Conservation (phyloP, 2,113 vertebrate genomes). For the Crotalus horridus region DNA sequence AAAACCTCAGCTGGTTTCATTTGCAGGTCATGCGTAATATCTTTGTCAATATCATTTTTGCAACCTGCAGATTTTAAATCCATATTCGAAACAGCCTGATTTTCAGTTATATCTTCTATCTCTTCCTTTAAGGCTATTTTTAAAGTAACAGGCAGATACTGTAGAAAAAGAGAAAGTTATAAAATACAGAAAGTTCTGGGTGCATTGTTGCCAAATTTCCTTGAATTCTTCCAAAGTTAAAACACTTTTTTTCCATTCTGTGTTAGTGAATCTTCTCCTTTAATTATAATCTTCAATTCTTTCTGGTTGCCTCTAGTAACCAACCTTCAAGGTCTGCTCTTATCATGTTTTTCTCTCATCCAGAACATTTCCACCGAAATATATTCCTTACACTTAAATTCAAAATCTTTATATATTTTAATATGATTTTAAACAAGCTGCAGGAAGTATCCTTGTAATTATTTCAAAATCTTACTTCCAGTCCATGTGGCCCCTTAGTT, state of each 20-base stretch:
- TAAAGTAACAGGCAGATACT: background rate
- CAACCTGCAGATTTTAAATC: background rate
- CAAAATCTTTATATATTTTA: background rate
- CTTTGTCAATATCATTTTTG: background rate
- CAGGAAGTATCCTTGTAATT: background rate
- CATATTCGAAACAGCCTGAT: background rate
- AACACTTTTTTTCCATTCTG: background rate
- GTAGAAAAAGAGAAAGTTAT: background rate
- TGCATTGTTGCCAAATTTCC: background rate
- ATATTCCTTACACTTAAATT: background rate
- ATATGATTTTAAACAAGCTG: background rate
- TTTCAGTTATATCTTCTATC: background rate
- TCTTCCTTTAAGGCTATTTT: background rate
- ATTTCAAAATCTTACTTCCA: background rate
- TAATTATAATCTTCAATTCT: background rate
- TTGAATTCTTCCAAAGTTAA: background rate
- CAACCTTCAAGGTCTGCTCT: background rate
- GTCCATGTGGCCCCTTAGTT: background rate
- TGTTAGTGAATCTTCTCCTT: background rate
- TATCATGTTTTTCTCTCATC: background rate
- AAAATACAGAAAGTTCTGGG: background rate
- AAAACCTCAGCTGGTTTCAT: background rate
- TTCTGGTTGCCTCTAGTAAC: background rate
- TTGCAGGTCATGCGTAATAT: background rate
- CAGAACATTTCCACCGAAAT: background rate